Base-by-base conservation (phyloP, 2,113 vertebrate species). In the Grallaria varia region DNA sequence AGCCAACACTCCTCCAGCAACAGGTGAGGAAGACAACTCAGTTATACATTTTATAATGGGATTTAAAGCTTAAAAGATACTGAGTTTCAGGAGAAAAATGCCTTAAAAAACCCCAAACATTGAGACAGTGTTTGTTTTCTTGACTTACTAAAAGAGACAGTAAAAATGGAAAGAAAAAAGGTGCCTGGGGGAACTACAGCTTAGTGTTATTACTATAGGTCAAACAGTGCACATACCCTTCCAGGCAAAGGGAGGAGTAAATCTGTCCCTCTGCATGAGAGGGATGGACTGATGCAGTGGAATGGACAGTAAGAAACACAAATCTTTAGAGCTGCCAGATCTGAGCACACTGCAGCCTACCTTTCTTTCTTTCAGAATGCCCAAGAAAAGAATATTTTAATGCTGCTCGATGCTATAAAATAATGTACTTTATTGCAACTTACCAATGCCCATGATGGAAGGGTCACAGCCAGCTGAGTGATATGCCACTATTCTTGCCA, bases 391-490 rank as follows among this genome's bases (percentile, higher is more conserved):
- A 68, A 20, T 13, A 64, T 30, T 60, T 52, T 28, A 12, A 44
- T 8, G 19, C 15, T 76, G 58, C n/a, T 42, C 4, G n/a, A 21
- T 23, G 37, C 21, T 50, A 1, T 3, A 21, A 84, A 78, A 45
- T 12, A 2, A 77, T 1, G 18, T 31, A 15, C 6, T 66, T 64
- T 21, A 17, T 0, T 39, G 30, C 19, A 39, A 96, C 98, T 98
- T 96, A 99, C 99, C 99, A 73, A 99, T 99, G 94, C 99, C 99
- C 99, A 99, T 99, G 87, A 99, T 99, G 96, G 98, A 98, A 45
- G 99, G 99, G 88, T 99, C 99, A 95, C 99, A 99, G 84, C 99
- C 99, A 18, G 98, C 96, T 12, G 89, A 97, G 50, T 99, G 99
- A 95, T 99, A 99, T 23, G 98, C 96, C 24, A 99, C 99, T 5